Evolutionary conservation across 2,113 vertebrate genomes (phyloP).

Genomic region (Cynocephalus volans): DNA sequence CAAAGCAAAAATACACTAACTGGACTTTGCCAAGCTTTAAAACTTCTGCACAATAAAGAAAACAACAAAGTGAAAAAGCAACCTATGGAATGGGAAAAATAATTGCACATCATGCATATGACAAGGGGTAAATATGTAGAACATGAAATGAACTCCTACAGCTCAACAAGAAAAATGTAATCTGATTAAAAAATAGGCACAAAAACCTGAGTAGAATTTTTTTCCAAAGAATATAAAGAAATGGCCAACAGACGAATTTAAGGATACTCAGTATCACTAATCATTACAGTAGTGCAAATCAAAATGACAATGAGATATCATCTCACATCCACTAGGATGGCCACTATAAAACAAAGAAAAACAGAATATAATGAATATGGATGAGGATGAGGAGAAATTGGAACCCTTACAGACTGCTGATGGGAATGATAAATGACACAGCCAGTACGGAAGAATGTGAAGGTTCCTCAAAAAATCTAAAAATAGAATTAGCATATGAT

Average conservation of each 20-base stretch:
- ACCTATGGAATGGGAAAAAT: neutral
- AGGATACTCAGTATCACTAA: neutral
- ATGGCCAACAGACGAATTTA: neutral
- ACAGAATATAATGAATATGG: neutral
- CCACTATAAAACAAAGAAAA: neutral
- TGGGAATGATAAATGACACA: neutral
- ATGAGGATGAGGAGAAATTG: neutral
- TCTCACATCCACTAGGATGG: neutral
- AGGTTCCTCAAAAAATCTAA: neutral
- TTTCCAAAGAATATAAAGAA: neutral
- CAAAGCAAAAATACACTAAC: slow-evolving; percentile 21
- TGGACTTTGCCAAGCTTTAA: neutral
- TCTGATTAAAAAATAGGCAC: neutral
- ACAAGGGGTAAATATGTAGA: neutral
- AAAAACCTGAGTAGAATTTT: neutral
- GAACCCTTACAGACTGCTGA: neutral
- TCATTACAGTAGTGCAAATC: neutral
- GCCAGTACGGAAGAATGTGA: neutral
- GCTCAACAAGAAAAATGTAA: neutral
- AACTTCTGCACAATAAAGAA: neutral
- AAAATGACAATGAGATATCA: neutral
- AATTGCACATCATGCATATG: neutral
- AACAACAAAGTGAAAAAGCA: neutral
- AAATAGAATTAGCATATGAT: neutral
- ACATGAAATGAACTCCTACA: neutral